Conservation (phyloP, 2,797 vertebrate genomes). For the Heliangelus exortis region DNA sequence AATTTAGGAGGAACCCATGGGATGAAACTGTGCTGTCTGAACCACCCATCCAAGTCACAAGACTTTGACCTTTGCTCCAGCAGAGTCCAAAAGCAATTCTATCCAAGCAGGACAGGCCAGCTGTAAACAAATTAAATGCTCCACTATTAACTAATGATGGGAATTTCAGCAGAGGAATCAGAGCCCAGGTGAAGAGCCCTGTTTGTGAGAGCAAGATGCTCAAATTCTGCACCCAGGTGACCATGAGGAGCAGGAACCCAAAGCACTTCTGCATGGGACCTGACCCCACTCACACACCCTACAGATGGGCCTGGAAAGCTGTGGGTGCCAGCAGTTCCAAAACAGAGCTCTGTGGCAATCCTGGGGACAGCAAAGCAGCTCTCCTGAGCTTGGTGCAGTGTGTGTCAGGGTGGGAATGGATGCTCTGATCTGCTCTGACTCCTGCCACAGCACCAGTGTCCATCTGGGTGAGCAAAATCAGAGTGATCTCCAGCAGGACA, state of each 20-base stretch:
- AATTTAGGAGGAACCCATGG: background rate
- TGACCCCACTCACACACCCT: no score
- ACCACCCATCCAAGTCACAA: background rate
- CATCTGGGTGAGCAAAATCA: no score
- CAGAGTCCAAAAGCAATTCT: background rate
- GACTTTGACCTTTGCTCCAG: background rate
- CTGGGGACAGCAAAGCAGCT: background rate
- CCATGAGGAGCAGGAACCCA: background rate
- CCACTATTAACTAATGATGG: background rate
- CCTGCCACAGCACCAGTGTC: accelerated
- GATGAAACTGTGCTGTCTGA: background rate
- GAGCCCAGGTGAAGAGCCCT: background rate
- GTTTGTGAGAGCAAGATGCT: background rate
- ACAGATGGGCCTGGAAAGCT: background rate
- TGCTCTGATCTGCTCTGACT: no score
- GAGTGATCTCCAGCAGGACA: background rate
- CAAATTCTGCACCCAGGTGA: background rate
- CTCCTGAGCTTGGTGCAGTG: no score
- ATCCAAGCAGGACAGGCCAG: background rate
- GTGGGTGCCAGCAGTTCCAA: background rate
- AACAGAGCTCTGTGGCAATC: background rate
- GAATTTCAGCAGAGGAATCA: background rate
- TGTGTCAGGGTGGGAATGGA: background rate
- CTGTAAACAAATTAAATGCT: background rate
- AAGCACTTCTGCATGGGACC: background rate